Percentiles rank a stretch among this genome's conserved stretches.
Evolutionary conservation across 2,113 vertebrate species (phyloP).

Genomic region (Triplophysa siluroides): DNA sequence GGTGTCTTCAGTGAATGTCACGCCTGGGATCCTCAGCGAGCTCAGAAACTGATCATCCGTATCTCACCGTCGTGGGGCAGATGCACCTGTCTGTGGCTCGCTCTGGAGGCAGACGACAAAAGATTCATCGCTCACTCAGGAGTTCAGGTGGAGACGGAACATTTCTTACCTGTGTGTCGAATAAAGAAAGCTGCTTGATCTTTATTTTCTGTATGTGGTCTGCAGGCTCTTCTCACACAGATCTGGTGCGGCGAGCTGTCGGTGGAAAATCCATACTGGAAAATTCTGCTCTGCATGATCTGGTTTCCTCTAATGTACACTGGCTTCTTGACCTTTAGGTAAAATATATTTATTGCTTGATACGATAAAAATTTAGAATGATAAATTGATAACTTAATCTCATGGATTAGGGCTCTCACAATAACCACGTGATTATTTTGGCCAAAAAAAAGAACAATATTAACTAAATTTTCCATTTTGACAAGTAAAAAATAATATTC

Average conservation of each 20-base stretch:
- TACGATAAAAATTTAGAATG: neutral
- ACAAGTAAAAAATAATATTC: too few relatives aligned
- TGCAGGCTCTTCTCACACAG: constrained; percentile 88
- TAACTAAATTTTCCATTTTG: too few relatives aligned
- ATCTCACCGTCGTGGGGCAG: constrained; percentile 86
- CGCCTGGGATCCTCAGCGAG: constrained; percentile 78
- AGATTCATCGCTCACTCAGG: constrained; percentile 90
- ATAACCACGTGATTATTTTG: too few relatives aligned
- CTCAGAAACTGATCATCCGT: constrained; percentile 84
- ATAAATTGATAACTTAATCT: neutral
- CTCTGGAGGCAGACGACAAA: constrained; percentile 87
- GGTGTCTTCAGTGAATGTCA: constrained; percentile 89
- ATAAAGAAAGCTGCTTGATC: too few relatives aligned
- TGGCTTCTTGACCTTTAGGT: constrained; percentile 88
- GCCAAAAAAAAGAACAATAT: too few relatives aligned
- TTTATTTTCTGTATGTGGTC: neutral
- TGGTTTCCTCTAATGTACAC: constrained; percentile 86
- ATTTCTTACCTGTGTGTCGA: too few relatives aligned
- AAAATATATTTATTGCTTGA: neutral
- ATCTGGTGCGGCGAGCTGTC: constrained; percentile 94
- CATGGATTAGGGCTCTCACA: too few relatives aligned
- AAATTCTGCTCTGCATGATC: constrained; percentile 80
- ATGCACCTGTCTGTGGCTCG: constrained; percentile 87
- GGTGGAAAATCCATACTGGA: constrained; percentile 84
- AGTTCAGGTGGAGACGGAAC: constrained; percentile 80